These are phyloP conservation scores for Atta texana DNA, from an alignment of 1,140 invertebrate genomes.

Conservation along the genomic window DNA sequence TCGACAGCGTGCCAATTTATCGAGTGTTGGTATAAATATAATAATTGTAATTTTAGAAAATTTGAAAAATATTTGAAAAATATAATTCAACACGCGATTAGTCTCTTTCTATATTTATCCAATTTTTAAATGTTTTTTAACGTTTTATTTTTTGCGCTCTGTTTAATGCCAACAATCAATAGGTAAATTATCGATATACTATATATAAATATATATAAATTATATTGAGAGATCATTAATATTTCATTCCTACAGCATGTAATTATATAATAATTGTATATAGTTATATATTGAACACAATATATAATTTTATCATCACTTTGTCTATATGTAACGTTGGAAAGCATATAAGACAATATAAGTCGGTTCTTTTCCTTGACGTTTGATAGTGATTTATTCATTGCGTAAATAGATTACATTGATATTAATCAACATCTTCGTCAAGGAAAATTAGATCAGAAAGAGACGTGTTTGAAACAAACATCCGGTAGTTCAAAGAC, in stretches of 20 bases:
- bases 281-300: background rate
- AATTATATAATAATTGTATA: background rate
- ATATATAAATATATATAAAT: background rate
- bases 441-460: background rate
- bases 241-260: background rate
- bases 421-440: background rate
- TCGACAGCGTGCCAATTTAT: background rate
- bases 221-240: background rate
- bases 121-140: background rate
- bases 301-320: background rate
- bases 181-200: background rate
- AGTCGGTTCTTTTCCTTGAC: background rate
- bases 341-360: background rate
- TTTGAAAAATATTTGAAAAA: background rate
- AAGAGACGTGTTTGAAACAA: background rate
- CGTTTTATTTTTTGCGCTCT: background rate
- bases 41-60: background rate
- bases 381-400: background rate
- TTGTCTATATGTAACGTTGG: background rate
- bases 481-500: background rate
- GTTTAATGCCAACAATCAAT: background rate
- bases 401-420: background rate
- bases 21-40: slow-evolving; percentile 9
- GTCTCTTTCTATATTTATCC: background rate
- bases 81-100: background rate